Conservation (phyloP, 1,140 invertebrate species). For the Laupala kohalensis region DNA sequence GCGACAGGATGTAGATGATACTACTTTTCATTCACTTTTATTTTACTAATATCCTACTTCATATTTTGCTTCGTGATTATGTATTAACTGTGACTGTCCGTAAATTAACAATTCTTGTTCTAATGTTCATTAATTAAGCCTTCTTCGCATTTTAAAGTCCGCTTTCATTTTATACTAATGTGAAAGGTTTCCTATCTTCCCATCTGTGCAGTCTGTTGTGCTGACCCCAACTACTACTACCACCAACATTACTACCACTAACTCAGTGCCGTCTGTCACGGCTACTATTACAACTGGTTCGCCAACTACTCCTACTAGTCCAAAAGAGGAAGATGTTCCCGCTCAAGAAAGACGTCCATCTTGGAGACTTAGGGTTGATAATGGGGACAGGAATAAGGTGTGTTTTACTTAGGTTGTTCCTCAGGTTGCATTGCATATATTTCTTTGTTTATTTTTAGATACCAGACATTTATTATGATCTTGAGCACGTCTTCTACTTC, state of each 20-base stretch:
- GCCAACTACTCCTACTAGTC: slow-evolving; percentile 27
- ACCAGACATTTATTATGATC: background rate
- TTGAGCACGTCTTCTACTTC: background rate
- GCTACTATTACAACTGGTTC: slow-evolving; percentile 42
- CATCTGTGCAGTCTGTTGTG: slow-evolving; percentile 4
- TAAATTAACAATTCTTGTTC: background rate
- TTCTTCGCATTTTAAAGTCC: background rate
- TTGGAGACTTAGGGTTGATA: slow-evolving; percentile 78
- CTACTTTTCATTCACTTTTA: no score
- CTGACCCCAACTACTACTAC: slow-evolving; percentile 22
- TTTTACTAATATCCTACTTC: no score
- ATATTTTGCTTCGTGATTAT: no score
- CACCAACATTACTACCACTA: slow-evolving; percentile 16
- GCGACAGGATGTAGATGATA: no score
- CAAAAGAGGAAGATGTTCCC: slow-evolving; percentile 30
- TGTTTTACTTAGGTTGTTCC: slow-evolving; percentile 18
- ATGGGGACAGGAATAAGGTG: slow-evolving; percentile 64
- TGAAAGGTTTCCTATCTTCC: background rate
- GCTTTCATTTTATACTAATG: background rate
- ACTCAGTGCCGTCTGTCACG: slow-evolving; percentile 28
- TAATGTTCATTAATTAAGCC: background rate
- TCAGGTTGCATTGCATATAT: background rate
- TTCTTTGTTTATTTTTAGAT: background rate
- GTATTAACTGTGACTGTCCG: no score
- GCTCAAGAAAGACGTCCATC: slow-evolving; percentile 67